phyloP scores from a whole-genome alignment of 2,797 vertebrate genomes.

The Tinamus major region DNA sequence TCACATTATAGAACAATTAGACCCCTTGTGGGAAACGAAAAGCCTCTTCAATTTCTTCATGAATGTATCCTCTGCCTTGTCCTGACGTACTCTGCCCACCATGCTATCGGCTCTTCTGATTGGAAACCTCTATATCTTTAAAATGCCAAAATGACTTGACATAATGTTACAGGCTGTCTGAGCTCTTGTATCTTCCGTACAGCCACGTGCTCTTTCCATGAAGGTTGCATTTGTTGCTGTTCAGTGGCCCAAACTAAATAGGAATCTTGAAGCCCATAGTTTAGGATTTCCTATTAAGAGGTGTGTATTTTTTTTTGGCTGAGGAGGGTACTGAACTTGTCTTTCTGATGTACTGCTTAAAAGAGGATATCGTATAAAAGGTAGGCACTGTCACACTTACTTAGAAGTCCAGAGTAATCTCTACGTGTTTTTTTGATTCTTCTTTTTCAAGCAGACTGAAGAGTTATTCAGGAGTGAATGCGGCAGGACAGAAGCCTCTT shows the following conservation, averaged over 20 bases:
- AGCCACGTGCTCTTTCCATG: not conserved
- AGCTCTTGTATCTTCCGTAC: not conserved
- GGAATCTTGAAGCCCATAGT: not conserved
- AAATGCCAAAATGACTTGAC: not conserved
- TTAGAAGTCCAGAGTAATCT: not conserved
- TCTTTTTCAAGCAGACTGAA: not conserved
- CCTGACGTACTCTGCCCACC: not conserved
- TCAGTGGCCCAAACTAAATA: not conserved
- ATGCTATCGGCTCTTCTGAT: not conserved
- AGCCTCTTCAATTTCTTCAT: not conserved
- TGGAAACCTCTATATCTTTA: not conserved
- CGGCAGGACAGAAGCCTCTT: fast-evolving
- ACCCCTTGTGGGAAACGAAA: not conserved
- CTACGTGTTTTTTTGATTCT: fast-evolving
- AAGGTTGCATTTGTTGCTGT: not conserved
- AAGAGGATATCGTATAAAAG: not conserved
- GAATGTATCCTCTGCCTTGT: not conserved
- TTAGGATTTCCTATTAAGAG: not conserved
- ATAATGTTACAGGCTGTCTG: not conserved
- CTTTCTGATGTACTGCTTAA: not conserved
- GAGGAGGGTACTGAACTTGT: not conserved
- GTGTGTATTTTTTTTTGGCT: not conserved
- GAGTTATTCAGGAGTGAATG: not conserved
- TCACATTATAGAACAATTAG: not conserved
- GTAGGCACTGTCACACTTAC: not conserved